Base-by-base conservation (phyloP, 2,113 vertebrate species). In the Chauna torquata region DNA sequence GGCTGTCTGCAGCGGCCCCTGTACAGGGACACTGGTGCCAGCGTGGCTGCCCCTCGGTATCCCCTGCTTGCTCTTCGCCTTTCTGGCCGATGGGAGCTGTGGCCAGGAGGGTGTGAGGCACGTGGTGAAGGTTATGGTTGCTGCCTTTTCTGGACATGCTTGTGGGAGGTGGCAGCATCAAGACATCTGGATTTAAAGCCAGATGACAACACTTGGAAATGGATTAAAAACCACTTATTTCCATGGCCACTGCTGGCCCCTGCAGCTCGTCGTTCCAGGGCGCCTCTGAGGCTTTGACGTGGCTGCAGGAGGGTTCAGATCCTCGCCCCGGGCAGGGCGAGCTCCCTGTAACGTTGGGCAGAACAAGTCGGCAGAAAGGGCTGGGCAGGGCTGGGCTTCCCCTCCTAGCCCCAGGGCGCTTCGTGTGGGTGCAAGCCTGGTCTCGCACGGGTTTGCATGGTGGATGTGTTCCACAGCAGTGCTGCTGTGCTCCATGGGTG, bases 131-230 rank as follows among this genome's bases (percentile, higher is more conserved):
- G 82, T 80, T 95, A 14, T 38, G 85, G 17, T 77, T 79, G 82
- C 87, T 87, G 90, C 85, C 42, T 91, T 75, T 88, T 86, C 76
- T 91, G 93, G 91, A 97, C 94, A 77, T 42, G 12, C 80, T 94
- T 87, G 93, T 89, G 94, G 93, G 96, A 94, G 96, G 96, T 94
- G 94, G 79, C 96, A 93, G 66, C 75, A 36, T 86, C 90, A 77
- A 94, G 55, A 57, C 1, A 11, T 68, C 92, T 95, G 92, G 92
- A 93, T 97, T 97, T 97, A 96, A 95, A 95, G 93, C 95, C 94
- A 92, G 96, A 92, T 96, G 95, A 95, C 96, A 96, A 86, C 93
- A 88, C 88, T 96, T 94, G 96, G 93, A 96, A 95, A 57, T 65
- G 61, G 84, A 93, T 96, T 96, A 90, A 86, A 97, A 94, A 44